Percentiles rank a stretch among this genome's conserved stretches.
phyloP scores from a whole-genome alignment of 2,888 invertebrate genomes.

The Cosmorhoe ocellata region DNA sequence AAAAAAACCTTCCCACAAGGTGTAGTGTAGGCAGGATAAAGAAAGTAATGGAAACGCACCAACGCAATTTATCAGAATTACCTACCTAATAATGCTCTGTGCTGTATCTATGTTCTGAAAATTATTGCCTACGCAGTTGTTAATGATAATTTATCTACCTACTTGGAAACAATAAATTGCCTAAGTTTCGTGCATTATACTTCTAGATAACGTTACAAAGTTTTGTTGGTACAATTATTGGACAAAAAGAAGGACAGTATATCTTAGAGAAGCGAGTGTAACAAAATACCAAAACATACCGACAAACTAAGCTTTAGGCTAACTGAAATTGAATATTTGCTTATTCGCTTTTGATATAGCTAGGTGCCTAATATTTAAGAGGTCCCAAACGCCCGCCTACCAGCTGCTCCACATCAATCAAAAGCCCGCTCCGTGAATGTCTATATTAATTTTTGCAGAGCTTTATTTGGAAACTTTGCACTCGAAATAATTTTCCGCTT shows the following conservation, averaged over 20 bases:
- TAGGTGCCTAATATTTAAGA: background rate
- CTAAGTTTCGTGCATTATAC: conserved; percentile 32
- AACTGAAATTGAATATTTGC: background rate
- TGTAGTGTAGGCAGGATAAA: conserved; percentile 5
- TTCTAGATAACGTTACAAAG: conserved; percentile 31
- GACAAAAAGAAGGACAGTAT: background rate
- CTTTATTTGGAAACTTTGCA: conserved; percentile 56
- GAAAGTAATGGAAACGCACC: background rate
- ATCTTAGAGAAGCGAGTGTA: background rate
- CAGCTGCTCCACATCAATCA: conserved; percentile 25
- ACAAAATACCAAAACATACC: background rate
- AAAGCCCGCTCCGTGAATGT: conserved; percentile 21
- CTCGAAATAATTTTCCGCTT: conserved; percentile 60
- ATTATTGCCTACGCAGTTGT: conserved; percentile 28
- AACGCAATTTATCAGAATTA: conserved; percentile 33
- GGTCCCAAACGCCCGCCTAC: conserved; percentile 4
- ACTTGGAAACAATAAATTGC: conserved; percentile 38
- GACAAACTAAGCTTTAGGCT: background rate
- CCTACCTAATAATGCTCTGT: conserved; percentile 38
- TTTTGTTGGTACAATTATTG: conserved; percentile 27
- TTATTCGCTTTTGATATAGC: conserved; percentile 7
- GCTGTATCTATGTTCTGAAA: conserved; percentile 32
- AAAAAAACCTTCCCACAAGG: background rate
- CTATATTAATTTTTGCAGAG: conserved; percentile 43
- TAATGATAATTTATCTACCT: conserved; percentile 36